Evolutionary conservation across 2,888 invertebrate species (phyloP).

Genomic region (Hololepta plana): DNA sequence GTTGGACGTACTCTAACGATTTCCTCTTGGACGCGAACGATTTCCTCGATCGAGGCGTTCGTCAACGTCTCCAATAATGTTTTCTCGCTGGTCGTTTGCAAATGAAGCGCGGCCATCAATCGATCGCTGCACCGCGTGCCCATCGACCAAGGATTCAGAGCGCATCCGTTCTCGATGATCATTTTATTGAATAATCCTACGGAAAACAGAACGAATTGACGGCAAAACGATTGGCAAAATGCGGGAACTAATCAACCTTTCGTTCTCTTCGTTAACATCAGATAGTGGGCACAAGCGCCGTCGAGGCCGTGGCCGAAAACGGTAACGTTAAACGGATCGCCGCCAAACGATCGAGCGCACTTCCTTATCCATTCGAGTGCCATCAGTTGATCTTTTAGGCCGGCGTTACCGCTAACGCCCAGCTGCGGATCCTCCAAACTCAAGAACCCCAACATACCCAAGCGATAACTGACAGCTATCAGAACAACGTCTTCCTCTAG

Average conservation of each 20-base stretch:
- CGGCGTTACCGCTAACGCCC: conserved; percentile 33
- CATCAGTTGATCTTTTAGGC: conserved; percentile 32
- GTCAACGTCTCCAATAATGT: conserved; percentile 23
- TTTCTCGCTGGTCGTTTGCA: too few relatives aligned
- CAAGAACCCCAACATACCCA: conserved; percentile 32
- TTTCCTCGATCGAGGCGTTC: conserved; percentile 18
- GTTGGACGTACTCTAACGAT: conserved; percentile 16
- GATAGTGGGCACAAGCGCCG: conserved; percentile 28
- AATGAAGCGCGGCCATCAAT: too few relatives aligned
- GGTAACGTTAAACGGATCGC: conserved; percentile 32
- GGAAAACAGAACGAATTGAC: too few relatives aligned
- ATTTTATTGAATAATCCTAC: conserved; percentile 23
- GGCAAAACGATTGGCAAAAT: too few relatives aligned
- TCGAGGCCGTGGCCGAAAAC: conserved; percentile 36
- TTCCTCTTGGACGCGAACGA: conserved; percentile 22
- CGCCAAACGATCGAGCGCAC: conserved; percentile 31
- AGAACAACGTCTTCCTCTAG: conserved; percentile 21
- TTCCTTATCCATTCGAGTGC: conserved; percentile 32
- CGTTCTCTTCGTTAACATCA: conserved; percentile 30
- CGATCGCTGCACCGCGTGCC: conserved; percentile 18
- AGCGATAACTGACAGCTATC: conserved; percentile 29
- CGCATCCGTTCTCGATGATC: conserved; percentile 21
- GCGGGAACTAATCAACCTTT: too few relatives aligned
- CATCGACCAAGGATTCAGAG: conserved; percentile 16
- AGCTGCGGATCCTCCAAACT: conserved; percentile 27